phyloP scores from a whole-genome alignment of 2,888 invertebrate species.

The Lochmaea capreae region DNA sequence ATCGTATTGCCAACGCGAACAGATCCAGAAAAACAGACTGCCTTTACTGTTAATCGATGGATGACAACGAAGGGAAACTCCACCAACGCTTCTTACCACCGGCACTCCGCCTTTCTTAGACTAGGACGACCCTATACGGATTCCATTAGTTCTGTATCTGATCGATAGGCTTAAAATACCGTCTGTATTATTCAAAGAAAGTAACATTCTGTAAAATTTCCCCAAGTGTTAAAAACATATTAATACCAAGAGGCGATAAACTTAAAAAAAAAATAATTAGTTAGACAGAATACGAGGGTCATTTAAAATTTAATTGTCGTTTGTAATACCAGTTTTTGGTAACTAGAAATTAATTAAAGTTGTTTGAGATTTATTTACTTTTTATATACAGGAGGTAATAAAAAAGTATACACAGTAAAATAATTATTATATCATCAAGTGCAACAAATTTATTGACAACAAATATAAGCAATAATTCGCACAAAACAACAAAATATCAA shows the following conservation, averaged over 20 bases:
- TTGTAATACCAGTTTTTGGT: too few species aligned
- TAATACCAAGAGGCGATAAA: neutral
- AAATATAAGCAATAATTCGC: too few species aligned
- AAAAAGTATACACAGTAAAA: too few species aligned
- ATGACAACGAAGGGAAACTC: conserved; percentile 9
- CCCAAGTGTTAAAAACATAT: neutral
- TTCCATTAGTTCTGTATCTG: neutral
- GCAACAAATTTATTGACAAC: too few species aligned
- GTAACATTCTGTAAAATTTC: neutral
- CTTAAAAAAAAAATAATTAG: neutral
- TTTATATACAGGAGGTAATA: too few species aligned
- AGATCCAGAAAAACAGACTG: neutral
- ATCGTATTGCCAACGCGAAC: conserved; percentile 6
- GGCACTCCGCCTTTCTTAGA: neutral
- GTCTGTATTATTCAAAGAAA: neutral
- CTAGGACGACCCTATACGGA: neutral
- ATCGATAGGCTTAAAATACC: neutral
- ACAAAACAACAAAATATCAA: too few species aligned
- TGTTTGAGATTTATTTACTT: too few species aligned
- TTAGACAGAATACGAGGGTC: too few species aligned
- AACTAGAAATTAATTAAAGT: too few species aligned
- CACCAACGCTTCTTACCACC: neutral
- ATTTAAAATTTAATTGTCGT: too few species aligned
- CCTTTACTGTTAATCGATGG: neutral
- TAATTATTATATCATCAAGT: too few species aligned